Percentiles rank a stretch among this genome's conserved stretches.
phyloP scores from a whole-genome alignment of 1,140 invertebrate genomes.

The Dinothrombium tinctorium region DNA sequence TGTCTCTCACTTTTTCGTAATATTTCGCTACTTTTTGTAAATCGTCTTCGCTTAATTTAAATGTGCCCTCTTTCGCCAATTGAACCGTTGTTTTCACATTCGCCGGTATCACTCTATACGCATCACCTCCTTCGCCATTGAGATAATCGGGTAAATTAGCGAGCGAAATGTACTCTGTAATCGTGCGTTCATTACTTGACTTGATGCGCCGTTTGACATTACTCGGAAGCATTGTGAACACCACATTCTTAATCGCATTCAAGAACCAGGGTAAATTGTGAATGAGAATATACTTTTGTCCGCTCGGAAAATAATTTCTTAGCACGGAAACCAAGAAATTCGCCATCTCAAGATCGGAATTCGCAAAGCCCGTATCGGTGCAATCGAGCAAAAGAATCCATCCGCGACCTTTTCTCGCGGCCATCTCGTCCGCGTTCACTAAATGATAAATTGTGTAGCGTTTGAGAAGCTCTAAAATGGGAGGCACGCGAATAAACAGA shows the following conservation, averaged over 20 bases:
- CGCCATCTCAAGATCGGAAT: conserved; percentile 7
- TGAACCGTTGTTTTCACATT: not conserved
- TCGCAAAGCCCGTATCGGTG: conserved; percentile 2
- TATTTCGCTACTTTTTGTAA: not conserved
- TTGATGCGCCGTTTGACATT: conserved; percentile 1
- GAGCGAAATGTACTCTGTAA: conserved; percentile 1
- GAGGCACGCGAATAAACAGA: not conserved
- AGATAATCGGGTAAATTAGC: conserved; percentile 7
- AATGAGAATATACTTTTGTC: conserved; percentile 4
- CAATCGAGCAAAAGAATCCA: conserved; percentile 7
- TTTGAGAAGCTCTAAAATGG: conserved; percentile 1
- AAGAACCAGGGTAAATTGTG: conserved; percentile 7
- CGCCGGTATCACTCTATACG: conserved; percentile 1
- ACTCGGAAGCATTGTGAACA: not conserved
- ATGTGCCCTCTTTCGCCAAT: not conserved
- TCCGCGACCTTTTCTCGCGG: not conserved
- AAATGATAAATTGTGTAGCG: conserved; percentile 1
- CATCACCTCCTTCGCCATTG: not conserved
- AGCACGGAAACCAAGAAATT: conserved; percentile 2
- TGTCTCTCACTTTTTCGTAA: conserved; percentile 6
- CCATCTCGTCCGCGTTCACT: conserved; percentile 2
- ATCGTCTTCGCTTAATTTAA: not conserved
- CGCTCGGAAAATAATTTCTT: conserved; percentile 6
- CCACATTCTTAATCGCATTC: not conserved
- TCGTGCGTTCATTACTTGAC: conserved; percentile 3